Evolutionary conservation across 2,888 invertebrate genomes (phyloP), one percentile per base, ranked within the genome.

Genomic region (Conistra vaccinii): DNA sequence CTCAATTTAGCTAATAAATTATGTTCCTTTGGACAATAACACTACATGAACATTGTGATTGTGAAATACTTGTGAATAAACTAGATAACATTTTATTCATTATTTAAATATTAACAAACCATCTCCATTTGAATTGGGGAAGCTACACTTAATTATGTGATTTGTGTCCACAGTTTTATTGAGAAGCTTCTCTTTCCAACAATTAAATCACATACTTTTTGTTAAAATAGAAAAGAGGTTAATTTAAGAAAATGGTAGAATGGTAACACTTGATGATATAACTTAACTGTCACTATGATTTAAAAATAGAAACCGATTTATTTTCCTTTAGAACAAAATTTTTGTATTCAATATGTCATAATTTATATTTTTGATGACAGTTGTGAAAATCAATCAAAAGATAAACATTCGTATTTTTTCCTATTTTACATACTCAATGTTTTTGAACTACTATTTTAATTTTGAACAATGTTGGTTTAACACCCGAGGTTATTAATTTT

Each of bases 291-390:
- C 89, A 88, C n/a, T 76, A 42, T 85, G 73, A 63, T 94, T 94
- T 88, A 90, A 94, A 94, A 91, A 91, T 92, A 89, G 93, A 94
- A 95, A 92, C 79, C 69, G 86, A 85, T 87, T 83, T 85, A 88
- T 90, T 90, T 92, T 87, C 91, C 87, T 84, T 80, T 86, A 79
- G 88, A 87, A 93, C 91, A 91, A 92, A 93, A 93, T 93, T 93
- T 92, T 91, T 91, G 91, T 93, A 89, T 89, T 86, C 89, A 93
- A 89, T 90, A 95, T 95, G 96, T 94, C 95, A 95, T 90, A 88
- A 90, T 89, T 76, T 90, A 89, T 91, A 91, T 92, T 92, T 92
- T 94, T 95, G 94, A 94, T 96, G 96, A 94, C 95, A 95, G 92
- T 90, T 91, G 91, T 91, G 91, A 92, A 93, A 94, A 94, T 92